Percentiles rank a stretch among this genome's conserved stretches.
phyloP scores from a whole-genome alignment of 1,140 invertebrate genomes.

The Aphaenogaster rudis region DNA sequence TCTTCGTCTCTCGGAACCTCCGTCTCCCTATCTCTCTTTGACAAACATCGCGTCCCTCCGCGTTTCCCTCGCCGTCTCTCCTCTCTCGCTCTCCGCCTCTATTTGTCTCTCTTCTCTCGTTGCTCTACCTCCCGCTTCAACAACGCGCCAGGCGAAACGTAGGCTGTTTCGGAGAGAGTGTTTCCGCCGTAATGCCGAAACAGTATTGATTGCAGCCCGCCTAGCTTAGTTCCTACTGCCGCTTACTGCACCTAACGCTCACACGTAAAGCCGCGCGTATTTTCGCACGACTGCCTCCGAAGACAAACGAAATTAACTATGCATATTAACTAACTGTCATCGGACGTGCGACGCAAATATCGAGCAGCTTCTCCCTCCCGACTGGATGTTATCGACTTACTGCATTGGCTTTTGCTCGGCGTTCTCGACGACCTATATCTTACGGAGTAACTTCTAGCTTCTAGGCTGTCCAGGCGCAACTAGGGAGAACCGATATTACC shows the following conservation, averaged over 20 bases:
- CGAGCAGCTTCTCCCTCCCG: constrained; percentile 19
- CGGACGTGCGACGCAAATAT: constrained; percentile 54
- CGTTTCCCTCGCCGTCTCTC: constrained; percentile 41
- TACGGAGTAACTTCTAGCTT: constrained; percentile 3
- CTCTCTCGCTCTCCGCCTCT: not conserved
- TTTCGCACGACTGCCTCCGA: constrained; percentile 48
- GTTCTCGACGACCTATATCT: constrained; percentile 49
- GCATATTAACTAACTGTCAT: constrained; percentile 63
- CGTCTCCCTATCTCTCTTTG: constrained; percentile 62
- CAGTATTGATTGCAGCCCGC: constrained; percentile 86
- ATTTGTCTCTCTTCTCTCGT: constrained; percentile 50
- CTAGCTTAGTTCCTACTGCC: constrained; percentile 75
- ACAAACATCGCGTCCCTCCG: constrained; percentile 54
- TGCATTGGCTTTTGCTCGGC: constrained; percentile 41
- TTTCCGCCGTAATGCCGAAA: constrained; percentile 87
- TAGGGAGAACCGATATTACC: not conserved
- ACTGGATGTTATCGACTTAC: constrained; percentile 37
- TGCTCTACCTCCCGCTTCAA: constrained; percentile 54
- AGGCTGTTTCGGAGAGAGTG: constrained; percentile 84
- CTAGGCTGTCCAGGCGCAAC: not conserved
- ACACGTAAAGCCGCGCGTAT: constrained; percentile 68
- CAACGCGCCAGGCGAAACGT: constrained; percentile 81
- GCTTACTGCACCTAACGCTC: constrained; percentile 69
- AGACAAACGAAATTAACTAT: constrained; percentile 66
- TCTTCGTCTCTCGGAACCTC: constrained; percentile 54